Evolutionary conservation across 2,113 vertebrate genomes (phyloP), one percentile per base, ranked within the genome.

Genomic region (Peromyscus maniculatus): DNA sequence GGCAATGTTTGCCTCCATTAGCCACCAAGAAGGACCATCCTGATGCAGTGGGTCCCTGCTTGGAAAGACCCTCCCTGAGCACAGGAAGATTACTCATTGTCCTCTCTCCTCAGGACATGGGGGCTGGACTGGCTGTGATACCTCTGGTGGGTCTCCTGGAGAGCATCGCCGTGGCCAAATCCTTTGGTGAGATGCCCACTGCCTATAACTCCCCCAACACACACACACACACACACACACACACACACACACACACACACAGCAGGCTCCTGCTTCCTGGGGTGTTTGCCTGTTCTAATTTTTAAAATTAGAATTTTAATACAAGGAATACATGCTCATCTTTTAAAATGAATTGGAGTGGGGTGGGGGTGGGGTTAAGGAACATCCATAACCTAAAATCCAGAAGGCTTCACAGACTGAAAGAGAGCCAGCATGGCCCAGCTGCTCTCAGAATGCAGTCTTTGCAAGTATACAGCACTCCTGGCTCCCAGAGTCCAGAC

Each of bases 141-240:
- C 99, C 99, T 0, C 98, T 99, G 89, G 99, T 99, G 99, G 99
- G 99, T 3, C 97, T 99, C 75, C 94, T 99, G 98, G 99, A 99
- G 98, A 99, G 99, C 67, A 78, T 99, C 0, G 99, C 99, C 0
- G 99, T 99, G 82, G 99, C 99, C 43, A 99, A 99, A 98, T 99
- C 99, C 46, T 99, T 99, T 0, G 99, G 99, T 99, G 98, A 71
- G 98, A 57, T 4, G 1, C 31, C 91, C 9, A 1, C 80, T 1
- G 0, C 75, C 55, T 15, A 5, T 57, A 24, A 0, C 62, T 49
- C 90, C 3, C 57, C 46, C 0, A 6, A 6, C 4, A 17, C 39
- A 21, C 26, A 7, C n/a, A 5, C 0, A n/a, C 49, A 1, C 5
- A 1, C 24, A 8, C 24, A 64, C 62, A 19, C 11, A 66, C 21